Conservation (phyloP, 2,888 invertebrate genomes). For the Folsomia manolachei region DNA sequence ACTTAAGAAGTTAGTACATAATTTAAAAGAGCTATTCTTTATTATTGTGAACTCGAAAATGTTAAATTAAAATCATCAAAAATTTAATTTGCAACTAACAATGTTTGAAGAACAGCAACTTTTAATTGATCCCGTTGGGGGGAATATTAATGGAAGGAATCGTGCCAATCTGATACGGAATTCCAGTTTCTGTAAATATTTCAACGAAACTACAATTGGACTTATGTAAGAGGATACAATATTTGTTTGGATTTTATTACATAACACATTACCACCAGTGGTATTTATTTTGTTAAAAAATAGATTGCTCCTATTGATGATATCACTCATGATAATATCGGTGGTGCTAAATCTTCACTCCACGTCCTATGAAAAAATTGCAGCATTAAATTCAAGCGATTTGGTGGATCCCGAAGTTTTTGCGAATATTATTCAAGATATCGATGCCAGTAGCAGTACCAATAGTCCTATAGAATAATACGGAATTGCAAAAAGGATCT, state of each 20-base stretch:
- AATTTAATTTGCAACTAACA: background rate
- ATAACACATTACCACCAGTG: too few species aligned
- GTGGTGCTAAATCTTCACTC: background rate
- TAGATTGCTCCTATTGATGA: background rate
- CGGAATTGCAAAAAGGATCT: too few species aligned
- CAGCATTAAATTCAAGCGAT: background rate
- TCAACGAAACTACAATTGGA: background rate
- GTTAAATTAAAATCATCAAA: too few species aligned
- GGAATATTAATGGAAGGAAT: background rate
- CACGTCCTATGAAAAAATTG: background rate
- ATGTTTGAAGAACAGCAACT: background rate
- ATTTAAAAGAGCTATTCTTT: too few species aligned
- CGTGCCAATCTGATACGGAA: too few species aligned
- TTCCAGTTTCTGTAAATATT: background rate
- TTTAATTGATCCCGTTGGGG: background rate
- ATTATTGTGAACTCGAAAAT: too few species aligned
- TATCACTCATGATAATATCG: background rate
- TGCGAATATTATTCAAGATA: too few species aligned
- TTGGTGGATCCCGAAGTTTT: background rate
- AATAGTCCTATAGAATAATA: too few species aligned
- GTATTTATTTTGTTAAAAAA: background rate
- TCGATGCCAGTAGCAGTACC: too few species aligned
- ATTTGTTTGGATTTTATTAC: too few species aligned
- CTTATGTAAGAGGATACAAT: conserved; percentile 1
- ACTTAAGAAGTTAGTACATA: too few species aligned